These are phyloP conservation scores for Chaetura pelagica DNA, from an alignment of 2,113 vertebrate species.

Conservation along the genomic window DNA sequence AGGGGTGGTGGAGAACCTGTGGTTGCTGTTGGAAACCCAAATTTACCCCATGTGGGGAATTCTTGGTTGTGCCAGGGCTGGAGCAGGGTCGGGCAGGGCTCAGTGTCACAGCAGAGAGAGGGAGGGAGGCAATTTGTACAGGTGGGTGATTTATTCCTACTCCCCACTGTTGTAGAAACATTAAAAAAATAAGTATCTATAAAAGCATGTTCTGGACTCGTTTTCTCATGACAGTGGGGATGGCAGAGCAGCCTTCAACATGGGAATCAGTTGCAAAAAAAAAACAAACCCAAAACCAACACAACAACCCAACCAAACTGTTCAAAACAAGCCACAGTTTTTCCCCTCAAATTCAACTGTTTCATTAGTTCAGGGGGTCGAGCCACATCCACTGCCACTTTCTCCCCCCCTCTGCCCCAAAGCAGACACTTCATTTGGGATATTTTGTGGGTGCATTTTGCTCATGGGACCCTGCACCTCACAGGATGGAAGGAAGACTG, in stretches of 20 bases:
- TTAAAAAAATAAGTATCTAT: slow-evolving; percentile 30
- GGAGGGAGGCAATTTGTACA: background rate
- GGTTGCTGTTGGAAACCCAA: accelerated
- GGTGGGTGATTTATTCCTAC: slow-evolving; percentile 25
- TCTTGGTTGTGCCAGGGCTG: too few species aligned
- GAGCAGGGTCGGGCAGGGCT: background rate
- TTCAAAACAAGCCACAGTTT: background rate
- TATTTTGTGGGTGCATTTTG: background rate
- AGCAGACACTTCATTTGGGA: background rate
- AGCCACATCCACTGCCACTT: background rate
- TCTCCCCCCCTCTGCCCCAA: accelerated
- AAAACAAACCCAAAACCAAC: background rate
- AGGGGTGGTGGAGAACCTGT: accelerated
- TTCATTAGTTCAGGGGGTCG: background rate
- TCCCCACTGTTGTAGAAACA: background rate
- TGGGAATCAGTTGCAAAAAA: background rate
- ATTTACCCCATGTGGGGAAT: background rate
- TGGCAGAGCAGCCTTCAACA: background rate
- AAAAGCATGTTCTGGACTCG: background rate
- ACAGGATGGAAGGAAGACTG: background rate
- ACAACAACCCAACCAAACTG: background rate
- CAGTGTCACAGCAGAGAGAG: background rate
- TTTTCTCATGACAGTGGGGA: background rate
- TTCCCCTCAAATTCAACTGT: background rate
- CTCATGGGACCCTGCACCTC: background rate